phyloP scores from a whole-genome alignment of 2,113 vertebrate genomes.

The Mus pahari region DNA sequence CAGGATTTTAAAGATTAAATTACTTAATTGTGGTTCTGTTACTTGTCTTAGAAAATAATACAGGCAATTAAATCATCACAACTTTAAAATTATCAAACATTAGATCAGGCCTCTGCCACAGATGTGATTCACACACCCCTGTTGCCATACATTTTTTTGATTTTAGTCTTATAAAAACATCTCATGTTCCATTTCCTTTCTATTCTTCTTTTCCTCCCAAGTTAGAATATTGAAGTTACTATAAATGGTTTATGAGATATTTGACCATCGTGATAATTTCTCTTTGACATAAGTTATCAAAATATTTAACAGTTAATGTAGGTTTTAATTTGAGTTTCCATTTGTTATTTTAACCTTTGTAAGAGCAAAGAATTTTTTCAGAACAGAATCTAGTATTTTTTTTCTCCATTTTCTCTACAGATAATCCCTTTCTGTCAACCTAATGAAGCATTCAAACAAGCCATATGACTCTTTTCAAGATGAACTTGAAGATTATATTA shows the following conservation, averaged over 20 bases:
- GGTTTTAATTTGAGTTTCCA: constrained; percentile 59
- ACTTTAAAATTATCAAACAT: constrained; percentile 32
- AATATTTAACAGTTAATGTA: constrained; percentile 27
- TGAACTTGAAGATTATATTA: constrained; percentile 90
- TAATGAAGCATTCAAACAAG: constrained; percentile 88
- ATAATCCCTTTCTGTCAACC: constrained; percentile 85
- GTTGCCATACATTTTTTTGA: neutral
- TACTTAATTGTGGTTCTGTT: constrained; percentile 24
- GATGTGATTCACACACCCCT: neutral
- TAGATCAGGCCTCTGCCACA: neutral
- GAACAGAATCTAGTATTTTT: constrained; percentile 70
- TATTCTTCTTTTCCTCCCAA: neutral
- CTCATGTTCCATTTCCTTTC: neutral
- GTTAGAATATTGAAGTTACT: neutral
- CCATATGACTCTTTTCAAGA: constrained; percentile 89
- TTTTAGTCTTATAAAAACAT: neutral
- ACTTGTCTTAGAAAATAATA: constrained; percentile 54
- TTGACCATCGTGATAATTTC: neutral
- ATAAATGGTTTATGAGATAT: neutral
- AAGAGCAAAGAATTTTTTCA: constrained; percentile 34
- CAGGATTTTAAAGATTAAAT: constrained; percentile 59
- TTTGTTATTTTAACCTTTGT: constrained; percentile 55
- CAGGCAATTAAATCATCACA: neutral
- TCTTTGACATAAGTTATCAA: constrained; percentile 12
- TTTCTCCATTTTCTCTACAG: constrained; percentile 81